Base-by-base conservation (phyloP, 2,888 invertebrate genomes). In the Mactromeris polynyma region DNA sequence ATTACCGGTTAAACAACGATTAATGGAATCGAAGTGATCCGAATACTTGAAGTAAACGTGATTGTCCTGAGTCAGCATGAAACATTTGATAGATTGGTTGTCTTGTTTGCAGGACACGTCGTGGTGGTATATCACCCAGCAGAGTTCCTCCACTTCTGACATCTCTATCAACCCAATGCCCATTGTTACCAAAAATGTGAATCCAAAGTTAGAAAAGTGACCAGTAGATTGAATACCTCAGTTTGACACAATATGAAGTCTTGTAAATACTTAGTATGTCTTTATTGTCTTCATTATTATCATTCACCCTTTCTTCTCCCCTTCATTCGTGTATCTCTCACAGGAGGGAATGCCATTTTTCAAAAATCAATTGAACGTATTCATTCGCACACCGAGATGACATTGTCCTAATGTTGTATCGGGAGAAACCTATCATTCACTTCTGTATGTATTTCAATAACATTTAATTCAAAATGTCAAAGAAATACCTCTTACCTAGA, bases 381-480 rank as follows among this genome's bases (percentile, higher is more conserved):
- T 86, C 69, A 79, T 80, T 73, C 31, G 33, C 73, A 40, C 4
- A 33, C n/a, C 31, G 31, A 78, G 40, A 82, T 82, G 86, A 40
- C 82, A 82, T 78, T 64, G 78, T 54, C 33, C 31, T 11, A 46
- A 3, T 4, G n/a, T 58, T 42, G 82, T 73, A 73, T 40, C 86
- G 58, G 33, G 38, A 73, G 51, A 58, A 36, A 21, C 21, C 42
- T 87, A 77, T 78, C 86, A 82, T 82, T 58, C 46, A 77, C 81
- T 73, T 83, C 42, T 78, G 33, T 78, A 78, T 36, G 84, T 77
- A 78, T 78, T 78, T 87, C 78, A 83, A 87, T 83, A 81, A 78
- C 40, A 82, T 87, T 87, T 69, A 82, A 87, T 82, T 87, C 58
- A 46, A 58, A 33, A 58, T 87, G 86, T 87, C 86, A 87, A 78